phyloP scores from a whole-genome alignment of 2,797 vertebrate species.

The Lithobates pipiens region DNA sequence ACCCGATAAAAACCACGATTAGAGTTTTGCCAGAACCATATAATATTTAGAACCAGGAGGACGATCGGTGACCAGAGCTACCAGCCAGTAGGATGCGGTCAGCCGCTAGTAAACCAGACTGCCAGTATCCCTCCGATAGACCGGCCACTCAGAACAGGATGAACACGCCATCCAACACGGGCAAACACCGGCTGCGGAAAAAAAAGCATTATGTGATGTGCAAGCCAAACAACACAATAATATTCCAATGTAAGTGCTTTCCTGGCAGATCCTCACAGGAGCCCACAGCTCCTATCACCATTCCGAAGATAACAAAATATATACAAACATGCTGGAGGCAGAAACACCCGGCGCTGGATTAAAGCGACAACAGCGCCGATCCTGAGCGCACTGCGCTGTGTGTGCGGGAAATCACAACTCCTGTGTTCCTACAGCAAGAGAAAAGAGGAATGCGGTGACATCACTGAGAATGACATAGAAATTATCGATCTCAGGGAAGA shows the following conservation, averaged over 20 bases:
- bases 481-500: constrained; percentile 13
- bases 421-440: background rate
- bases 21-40: background rate
- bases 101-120: background rate
- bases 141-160: constrained; percentile 74
- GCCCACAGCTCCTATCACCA: constrained; percentile 76
- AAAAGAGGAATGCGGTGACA: constrained; percentile 19
- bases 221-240: constrained; percentile 76
- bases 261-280: constrained; percentile 79
- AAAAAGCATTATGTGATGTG: constrained; percentile 76
- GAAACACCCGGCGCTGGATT: constrained; percentile 75
- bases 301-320: constrained; percentile 79
- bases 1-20: background rate
- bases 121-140: constrained; percentile 63
- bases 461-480: constrained; percentile 30
- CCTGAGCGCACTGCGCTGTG: background rate
- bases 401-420: constrained; percentile 24
- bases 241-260: constrained; percentile 78
- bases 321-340: constrained; percentile 71
- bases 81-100: background rate
- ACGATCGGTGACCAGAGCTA: background rate
- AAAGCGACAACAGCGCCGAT: constrained; percentile 9
- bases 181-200: constrained; percentile 76
- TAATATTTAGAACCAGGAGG: background rate
- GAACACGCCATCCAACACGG: constrained; percentile 65